Conservation (phyloP, 2,113 vertebrate species). For the Brachirus orientalis region DNA sequence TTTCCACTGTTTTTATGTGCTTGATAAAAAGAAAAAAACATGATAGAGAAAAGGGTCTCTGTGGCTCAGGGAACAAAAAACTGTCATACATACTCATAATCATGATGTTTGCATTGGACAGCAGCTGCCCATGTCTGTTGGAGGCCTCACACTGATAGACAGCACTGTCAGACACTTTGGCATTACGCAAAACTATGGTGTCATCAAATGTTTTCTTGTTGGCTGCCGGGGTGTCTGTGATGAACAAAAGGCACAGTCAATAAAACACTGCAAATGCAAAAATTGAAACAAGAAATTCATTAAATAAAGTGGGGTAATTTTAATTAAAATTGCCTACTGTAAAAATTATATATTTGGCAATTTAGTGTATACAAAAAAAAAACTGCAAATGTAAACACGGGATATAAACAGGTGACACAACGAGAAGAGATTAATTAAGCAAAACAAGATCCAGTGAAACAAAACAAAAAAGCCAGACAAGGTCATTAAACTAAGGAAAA, state of each 20-base stretch:
- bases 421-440: too few species aligned
- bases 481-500: too few species aligned
- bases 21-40: background rate
- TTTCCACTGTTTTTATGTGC: background rate
- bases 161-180: conserved; percentile 87
- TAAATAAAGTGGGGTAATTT: background rate
- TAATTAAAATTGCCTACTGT: too few species aligned
- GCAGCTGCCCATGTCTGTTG: conserved; percentile 89
- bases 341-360: too few species aligned
- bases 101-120: conserved; percentile 90
- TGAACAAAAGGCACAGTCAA: background rate
- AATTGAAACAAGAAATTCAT: background rate
- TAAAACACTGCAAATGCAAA: background rate
- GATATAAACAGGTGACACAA: too few species aligned
- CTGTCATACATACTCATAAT: conserved; percentile 87
- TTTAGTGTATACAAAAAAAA: too few species aligned
- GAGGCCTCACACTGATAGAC: conserved; percentile 94
- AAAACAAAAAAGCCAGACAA: too few species aligned
- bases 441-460: too few species aligned
- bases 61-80: background rate
- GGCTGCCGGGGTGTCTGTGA: conserved; percentile 67
- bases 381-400: too few species aligned
- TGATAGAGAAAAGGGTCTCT: background rate
- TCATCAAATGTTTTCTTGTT: conserved; percentile 73
- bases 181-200: conserved; percentile 85